A percentile compares a stretch with the other conserved stretches of the same genome.
Conservation (phyloP, 1,140 invertebrate species). For the Drosophila parvula region DNA sequence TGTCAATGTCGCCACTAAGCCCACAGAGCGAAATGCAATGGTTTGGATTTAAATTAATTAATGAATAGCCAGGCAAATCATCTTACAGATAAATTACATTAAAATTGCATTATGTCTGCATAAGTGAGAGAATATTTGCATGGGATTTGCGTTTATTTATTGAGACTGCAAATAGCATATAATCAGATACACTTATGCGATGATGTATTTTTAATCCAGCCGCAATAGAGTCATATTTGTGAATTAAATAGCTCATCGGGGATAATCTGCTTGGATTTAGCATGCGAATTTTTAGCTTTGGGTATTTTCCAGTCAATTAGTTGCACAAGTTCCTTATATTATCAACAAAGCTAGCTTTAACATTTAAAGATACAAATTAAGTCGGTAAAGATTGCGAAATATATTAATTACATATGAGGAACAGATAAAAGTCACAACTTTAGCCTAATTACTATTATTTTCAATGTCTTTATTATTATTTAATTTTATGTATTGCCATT, state of each 20-base stretch:
- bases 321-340: background rate
- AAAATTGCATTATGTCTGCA: conserved; percentile 49
- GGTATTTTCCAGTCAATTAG: background rate
- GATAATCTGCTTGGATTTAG: conserved; percentile 13
- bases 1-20: conserved; percentile 19
- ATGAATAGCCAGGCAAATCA: conserved; percentile 44
- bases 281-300: background rate
- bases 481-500: background rate
- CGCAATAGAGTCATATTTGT: conserved; percentile 18
- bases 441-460: no score
- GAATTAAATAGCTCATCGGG: conserved; percentile 2
- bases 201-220: conserved; percentile 35
- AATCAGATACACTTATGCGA: conserved; percentile 34
- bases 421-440: no score
- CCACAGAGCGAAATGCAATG: conserved; percentile 38
- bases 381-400: no score
- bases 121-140: conserved; percentile 44
- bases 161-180: conserved; percentile 30
- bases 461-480: no score
- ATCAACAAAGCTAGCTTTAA: background rate
- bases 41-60: conserved; percentile 60
- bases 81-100: conserved; percentile 61
- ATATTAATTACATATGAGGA: no score
- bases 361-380: no score
- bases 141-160: conserved; percentile 42